Conservation (phyloP, 2,888 invertebrate species). For the Apomyelois bistriatella region DNA sequence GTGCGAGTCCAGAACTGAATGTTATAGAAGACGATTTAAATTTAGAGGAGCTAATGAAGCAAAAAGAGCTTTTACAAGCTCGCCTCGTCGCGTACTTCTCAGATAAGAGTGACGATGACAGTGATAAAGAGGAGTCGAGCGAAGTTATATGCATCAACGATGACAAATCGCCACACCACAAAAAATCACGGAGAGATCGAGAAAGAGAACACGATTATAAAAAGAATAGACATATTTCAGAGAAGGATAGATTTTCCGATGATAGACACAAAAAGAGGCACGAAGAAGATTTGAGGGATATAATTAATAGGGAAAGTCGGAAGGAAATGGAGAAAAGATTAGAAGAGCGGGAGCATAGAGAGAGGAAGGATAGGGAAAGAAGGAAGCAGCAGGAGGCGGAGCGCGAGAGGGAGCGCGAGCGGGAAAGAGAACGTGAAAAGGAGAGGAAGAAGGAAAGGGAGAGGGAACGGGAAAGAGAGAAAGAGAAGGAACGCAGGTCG, state of each 20-base stretch:
- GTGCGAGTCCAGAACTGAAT: constrained; percentile 85
- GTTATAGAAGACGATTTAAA: constrained; percentile 92
- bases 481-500: constrained; percentile 27
- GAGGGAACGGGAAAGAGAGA: constrained; percentile 26
- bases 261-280: constrained; percentile 51
- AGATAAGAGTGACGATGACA: constrained; percentile 81
- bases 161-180: constrained; percentile 62
- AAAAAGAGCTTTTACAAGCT: constrained; percentile 91
- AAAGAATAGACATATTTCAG: constrained; percentile 56
- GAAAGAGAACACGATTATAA: constrained; percentile 44
- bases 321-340: constrained; percentile 52
- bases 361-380: constrained; percentile 44
- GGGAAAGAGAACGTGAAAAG: constrained; percentile 44
- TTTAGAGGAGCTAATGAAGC: constrained; percentile 93
- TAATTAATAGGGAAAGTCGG: constrained; percentile 54
- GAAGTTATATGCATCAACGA: constrained; percentile 79
- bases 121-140: constrained; percentile 10
- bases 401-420: constrained; percentile 40
- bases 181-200: constrained; percentile 53
- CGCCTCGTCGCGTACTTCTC: constrained; percentile 87
- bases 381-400: constrained; percentile 44
- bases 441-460: too few relatives aligned
- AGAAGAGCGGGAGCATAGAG: constrained; percentile 65
- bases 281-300: constrained; percentile 66
- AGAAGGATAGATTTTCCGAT: constrained; percentile 50